These are phyloP conservation scores for Cyphotilapia sp. DNA, from an alignment of 2,113 vertebrate species.

Conservation along the genomic window DNA sequence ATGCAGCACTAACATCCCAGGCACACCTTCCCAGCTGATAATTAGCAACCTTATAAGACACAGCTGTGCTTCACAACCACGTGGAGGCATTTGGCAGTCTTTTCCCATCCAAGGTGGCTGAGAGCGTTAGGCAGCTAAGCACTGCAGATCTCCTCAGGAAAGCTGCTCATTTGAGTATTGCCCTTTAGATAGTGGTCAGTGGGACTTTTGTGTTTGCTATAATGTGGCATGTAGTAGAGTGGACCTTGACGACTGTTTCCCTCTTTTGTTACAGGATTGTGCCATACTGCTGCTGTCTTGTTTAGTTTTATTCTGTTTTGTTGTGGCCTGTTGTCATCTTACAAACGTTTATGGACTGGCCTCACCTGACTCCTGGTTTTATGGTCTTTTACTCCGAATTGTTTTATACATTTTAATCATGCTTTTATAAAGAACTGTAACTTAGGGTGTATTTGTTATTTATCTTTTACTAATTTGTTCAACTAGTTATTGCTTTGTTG, in stretches of 20 bases:
- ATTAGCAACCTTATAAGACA: background rate
- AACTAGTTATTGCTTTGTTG: background rate
- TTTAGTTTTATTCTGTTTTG: background rate
- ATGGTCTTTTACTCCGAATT: background rate
- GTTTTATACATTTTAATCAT: background rate
- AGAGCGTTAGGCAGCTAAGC: background rate
- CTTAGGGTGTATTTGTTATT: fast-evolving
- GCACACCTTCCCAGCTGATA: background rate
- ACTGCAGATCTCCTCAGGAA: background rate
- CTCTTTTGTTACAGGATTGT: background rate
- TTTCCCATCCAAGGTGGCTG: background rate
- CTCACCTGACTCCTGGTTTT: background rate
- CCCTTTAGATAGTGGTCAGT: background rate
- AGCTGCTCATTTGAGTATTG: background rate
- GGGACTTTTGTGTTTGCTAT: background rate
- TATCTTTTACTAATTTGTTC: background rate
- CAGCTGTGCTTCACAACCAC: background rate
- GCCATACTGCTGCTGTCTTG: background rate
- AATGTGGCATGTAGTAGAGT: background rate
- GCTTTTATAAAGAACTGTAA: background rate
- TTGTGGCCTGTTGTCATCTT: background rate
- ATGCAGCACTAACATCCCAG: background rate
- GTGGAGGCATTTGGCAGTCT: background rate
- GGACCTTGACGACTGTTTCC: background rate
- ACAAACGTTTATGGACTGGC: background rate